Base-by-base conservation (phyloP, 2,888 invertebrate genomes). In the Chloromyia formosa region DNA sequence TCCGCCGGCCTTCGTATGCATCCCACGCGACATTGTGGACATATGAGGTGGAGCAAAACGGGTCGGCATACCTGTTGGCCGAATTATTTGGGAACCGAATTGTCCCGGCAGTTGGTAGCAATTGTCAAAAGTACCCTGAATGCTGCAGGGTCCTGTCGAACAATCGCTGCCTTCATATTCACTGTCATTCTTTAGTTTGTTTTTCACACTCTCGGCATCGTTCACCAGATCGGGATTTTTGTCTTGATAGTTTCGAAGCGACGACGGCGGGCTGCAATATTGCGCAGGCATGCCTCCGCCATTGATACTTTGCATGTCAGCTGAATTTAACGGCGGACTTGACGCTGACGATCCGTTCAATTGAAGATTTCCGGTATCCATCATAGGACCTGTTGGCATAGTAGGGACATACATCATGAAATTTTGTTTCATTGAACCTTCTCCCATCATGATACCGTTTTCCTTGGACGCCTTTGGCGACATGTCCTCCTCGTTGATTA, bases 171-270 rank as follows among this genome's bases (percentile, higher is more conserved):
- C 82, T 1, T 83, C 85, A 64, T 86, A 87, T 40, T 85, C 82
- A 78, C 77, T 84, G 77, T 79, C 86, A 78, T 76, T 84, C 77
- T 83, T 84, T 79, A 82, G 84, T 78, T 83, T 81, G 42, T 87
- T 87, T 66, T 86, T 88, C 0, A 88, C 87, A 78, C 87, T 90
- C 86, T 92, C 92, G 79, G 91, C 91, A 82, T 93, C 93, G 85
- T 91, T 93, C 83, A 93, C 92, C 82, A 93, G 87, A 86, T 93
- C 93, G 74, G 93, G 93, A 85, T 93, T 93, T 84, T 91, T 91
- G 83, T 93, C 93, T 79, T 75, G 75, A 79, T 87, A 88, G 77
- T 86, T 87, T 74, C 87, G 83, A 78, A 88, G 78, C n/a, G 84
- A 83, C 1, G 87, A 85, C 1, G 89, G 87, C 71, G 90, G 91